Percentiles rank a stretch among this genome's conserved stretches.
phyloP scores from a whole-genome alignment of 2,113 vertebrate species.

The Pedionomus torquatus region DNA sequence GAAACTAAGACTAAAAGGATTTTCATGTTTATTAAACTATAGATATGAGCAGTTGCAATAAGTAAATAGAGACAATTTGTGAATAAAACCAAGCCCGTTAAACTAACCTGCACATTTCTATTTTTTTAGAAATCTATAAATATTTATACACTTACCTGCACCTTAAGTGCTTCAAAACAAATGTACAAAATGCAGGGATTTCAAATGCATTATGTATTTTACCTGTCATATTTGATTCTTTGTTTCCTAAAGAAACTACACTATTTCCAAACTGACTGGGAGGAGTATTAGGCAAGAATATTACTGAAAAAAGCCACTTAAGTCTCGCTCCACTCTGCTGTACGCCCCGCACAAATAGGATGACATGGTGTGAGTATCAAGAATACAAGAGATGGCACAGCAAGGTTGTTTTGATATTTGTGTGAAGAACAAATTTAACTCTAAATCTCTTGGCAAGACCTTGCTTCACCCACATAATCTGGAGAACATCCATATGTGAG shows the following conservation, averaged over 20 bases:
- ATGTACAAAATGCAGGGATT: conserved; percentile 53
- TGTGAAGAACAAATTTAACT: conserved; percentile 81
- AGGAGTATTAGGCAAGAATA: conserved; percentile 69
- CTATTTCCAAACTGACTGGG: conserved; percentile 63
- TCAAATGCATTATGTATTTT: conserved; percentile 78
- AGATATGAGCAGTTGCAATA: conserved; percentile 5
- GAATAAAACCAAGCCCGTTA: conserved; percentile 37
- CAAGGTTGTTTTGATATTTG: conserved; percentile 78
- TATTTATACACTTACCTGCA: conserved; percentile 58
- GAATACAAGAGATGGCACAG: conserved; percentile 68
- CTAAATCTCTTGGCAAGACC: conserved; percentile 81
- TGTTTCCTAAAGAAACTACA: conserved; percentile 76
- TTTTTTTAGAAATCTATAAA: conserved; percentile 63
- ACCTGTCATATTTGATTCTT: conserved; percentile 79
- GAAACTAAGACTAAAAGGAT: conserved; percentile 27
- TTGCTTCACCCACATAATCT: conserved; percentile 79
- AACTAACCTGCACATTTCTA: conserved; percentile 40
- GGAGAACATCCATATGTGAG: conserved; percentile 76
- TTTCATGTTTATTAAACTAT: conserved; percentile 59
- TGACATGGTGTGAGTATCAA: conserved; percentile 78
- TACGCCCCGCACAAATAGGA: conserved; percentile 75
- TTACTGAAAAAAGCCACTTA: conserved; percentile 69
- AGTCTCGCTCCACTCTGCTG: conserved; percentile 54
- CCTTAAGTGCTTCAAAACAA: conserved; percentile 59
- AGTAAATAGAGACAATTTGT: conserved; percentile 37